A percentile compares a stretch with the other conserved stretches of the same genome.
Conservation (phyloP, 2,113 vertebrate species). For the Zonotrichia leucophrys region DNA sequence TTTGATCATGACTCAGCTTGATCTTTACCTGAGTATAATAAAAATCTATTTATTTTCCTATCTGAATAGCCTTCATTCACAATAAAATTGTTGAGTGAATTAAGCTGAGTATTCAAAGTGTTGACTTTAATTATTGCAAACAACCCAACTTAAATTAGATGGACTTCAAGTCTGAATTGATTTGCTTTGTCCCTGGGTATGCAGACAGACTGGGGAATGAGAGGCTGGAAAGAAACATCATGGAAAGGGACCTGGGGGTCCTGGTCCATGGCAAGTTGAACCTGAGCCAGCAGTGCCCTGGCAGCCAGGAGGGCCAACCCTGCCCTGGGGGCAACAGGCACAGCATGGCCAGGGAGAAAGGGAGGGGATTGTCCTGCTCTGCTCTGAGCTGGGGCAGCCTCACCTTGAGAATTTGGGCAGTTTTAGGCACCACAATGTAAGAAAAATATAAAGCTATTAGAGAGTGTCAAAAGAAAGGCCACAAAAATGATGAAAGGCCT, state of each 20-base stretch:
- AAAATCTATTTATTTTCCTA: conserved; percentile 15
- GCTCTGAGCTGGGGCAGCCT: fast-evolving
- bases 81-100: conserved; percentile 5
- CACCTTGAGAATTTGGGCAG: fast-evolving
- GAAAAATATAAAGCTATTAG: fast-evolving
- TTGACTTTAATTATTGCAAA: neutral
- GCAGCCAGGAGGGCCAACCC: fast-evolving
- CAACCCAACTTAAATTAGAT: neutral
- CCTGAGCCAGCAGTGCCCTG: fast-evolving
- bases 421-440: no score
- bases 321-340: neutral
- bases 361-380: neutral
- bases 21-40: neutral
- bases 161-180: neutral
- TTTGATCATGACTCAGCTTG: conserved; percentile 9
- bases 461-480: neutral
- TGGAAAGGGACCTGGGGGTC: neutral
- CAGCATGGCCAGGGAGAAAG: fast-evolving
- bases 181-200: neutral
- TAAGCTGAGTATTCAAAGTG: neutral
- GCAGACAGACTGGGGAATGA: neutral
- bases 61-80: neutral
- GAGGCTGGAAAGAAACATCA: fast-evolving
- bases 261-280: fast-evolving
- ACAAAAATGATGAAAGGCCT: neutral